Evolutionary conservation across 1,140 invertebrate species (phyloP).

Genomic region (Plodia interpunctella): DNA sequence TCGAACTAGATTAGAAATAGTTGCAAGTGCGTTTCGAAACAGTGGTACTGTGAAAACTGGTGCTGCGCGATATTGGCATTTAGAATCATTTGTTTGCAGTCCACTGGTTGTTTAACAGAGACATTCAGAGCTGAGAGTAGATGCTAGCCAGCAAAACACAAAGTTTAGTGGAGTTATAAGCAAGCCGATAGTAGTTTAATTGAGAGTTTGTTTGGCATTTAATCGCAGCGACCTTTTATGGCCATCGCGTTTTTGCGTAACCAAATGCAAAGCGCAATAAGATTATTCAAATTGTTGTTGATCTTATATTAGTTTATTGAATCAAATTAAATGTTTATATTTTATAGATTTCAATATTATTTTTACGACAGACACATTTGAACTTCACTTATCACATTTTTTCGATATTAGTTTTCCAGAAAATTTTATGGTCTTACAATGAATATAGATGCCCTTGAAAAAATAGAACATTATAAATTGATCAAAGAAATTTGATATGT

Average conservation of each 20-base stretch:
- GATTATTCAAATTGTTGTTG: background rate
- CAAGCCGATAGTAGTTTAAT: conserved; percentile 8
- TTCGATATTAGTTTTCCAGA: too few species aligned
- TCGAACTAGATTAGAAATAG: conserved; percentile 48
- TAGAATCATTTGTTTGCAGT: conserved; percentile 24
- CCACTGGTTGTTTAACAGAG: conserved; percentile 24
- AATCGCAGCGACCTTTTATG: conserved; percentile 31
- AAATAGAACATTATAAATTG: too few species aligned
- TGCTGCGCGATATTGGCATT: conserved; percentile 19
- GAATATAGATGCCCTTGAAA: too few species aligned
- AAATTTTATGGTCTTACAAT: too few species aligned
- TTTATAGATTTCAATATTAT: too few species aligned
- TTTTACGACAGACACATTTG: too few species aligned
- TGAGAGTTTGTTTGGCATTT: conserved; percentile 27
- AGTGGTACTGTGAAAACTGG: conserved; percentile 15
- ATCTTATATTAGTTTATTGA: background rate
- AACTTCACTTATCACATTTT: too few species aligned
- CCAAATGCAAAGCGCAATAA: background rate
- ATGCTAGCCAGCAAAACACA: conserved; percentile 20
- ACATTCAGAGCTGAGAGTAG: conserved; percentile 8
- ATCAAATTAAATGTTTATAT: too few species aligned
- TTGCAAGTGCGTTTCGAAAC: conserved; percentile 42
- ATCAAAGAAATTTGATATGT: too few species aligned
- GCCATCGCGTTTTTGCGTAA: conserved; percentile 30
- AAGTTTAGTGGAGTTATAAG: background rate